A percentile compares a stretch with the other conserved stretches of the same genome.
phyloP scores from a whole-genome alignment of 2,113 vertebrate genomes.

The Centropus bengalensis region DNA sequence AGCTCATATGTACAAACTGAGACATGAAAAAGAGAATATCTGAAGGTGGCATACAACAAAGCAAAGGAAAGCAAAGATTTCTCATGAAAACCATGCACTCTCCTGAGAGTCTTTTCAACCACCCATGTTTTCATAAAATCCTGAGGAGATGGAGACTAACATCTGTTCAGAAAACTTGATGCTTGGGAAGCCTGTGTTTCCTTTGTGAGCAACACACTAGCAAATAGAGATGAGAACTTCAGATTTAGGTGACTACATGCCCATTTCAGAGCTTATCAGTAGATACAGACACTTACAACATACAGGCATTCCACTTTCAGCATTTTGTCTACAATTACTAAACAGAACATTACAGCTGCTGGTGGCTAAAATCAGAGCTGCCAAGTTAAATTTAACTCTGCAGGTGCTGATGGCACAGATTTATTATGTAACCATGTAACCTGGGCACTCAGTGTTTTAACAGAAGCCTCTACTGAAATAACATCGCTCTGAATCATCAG shows the following conservation, averaged over 20 bases:
- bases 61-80: background rate
- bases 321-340: background rate
- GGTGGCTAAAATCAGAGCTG: slow-evolving; percentile 20
- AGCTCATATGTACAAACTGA: background rate
- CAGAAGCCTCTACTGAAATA: background rate
- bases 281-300: background rate
- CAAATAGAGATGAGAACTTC: background rate
- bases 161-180: background rate
- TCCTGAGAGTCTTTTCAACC: background rate
- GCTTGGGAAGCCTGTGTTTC: background rate
- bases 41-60: background rate
- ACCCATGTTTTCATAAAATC: background rate
- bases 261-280: background rate
- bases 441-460: background rate
- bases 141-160: background rate
- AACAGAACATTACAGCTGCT: background rate
- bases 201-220: background rate
- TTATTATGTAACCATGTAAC: background rate
- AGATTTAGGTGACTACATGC: background rate
- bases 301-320: background rate
- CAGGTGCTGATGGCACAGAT: background rate
- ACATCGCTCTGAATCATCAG: background rate
- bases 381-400: slow-evolving; percentile 4
- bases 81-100: background rate
- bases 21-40: background rate